Conservation (phyloP, 1,140 invertebrate species). For the Ptiloglossa arizonensis region DNA sequence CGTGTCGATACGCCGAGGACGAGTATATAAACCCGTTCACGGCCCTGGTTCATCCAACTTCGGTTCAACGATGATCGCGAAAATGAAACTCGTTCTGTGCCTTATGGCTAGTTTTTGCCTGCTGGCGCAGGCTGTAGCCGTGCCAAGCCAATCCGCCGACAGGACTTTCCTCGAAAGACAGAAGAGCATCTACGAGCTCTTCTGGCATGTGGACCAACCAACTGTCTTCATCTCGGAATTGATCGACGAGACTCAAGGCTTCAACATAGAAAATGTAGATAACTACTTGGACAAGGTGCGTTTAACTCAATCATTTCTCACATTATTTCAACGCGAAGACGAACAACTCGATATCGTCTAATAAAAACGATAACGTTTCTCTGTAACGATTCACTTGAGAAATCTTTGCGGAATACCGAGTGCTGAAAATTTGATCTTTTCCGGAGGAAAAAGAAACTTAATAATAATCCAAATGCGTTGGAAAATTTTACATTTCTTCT, state of each 20-base stretch:
- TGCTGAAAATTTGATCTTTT: no score
- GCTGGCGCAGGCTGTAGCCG: slow-evolving; percentile 59
- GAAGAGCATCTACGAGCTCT: slow-evolving; percentile 83
- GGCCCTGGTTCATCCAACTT: background rate
- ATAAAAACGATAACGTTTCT: no score
- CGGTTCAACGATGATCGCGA: background rate
- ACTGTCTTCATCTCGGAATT: slow-evolving; percentile 78
- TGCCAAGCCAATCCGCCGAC: slow-evolving; percentile 82
- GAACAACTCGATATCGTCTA: no score
- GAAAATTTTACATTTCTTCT: no score
- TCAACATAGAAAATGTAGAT: slow-evolving; percentile 80
- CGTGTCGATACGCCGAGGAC: no score
- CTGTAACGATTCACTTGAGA: no score
- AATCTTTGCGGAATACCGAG: no score
- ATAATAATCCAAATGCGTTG: no score
- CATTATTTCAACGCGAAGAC: no score
- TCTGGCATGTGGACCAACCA: slow-evolving; percentile 84
- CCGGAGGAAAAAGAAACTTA: no score
- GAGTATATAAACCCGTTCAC: slow-evolving; percentile 45
- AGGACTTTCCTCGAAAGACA: slow-evolving; percentile 82
- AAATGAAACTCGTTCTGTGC: slow-evolving; percentile 53
- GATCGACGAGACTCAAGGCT: slow-evolving; percentile 82
- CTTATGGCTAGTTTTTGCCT: slow-evolving; percentile 57
- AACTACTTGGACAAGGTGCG: slow-evolving; percentile 75
- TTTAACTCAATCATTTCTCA: background rate